Conservation (phyloP, 2,888 invertebrate genomes). For the Trisateles emortualis region DNA sequence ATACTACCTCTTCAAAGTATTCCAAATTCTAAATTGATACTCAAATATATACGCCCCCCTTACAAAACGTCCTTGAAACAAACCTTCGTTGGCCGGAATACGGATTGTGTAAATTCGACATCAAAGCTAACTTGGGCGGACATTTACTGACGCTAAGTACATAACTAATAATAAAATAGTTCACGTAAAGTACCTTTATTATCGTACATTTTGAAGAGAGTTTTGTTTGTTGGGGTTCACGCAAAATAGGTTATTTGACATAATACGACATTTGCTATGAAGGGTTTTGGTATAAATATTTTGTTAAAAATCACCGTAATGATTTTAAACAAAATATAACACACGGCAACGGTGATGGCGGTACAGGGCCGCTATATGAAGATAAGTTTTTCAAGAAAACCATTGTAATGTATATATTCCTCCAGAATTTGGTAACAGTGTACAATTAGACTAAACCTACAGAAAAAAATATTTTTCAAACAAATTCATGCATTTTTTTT, state of each 20-base stretch:
- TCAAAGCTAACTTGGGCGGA: conserved; percentile 5
- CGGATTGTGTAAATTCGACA: conserved; percentile 9
- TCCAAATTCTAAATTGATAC: background rate
- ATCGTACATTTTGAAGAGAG: background rate
- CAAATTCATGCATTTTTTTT: no score
- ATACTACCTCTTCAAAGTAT: no score
- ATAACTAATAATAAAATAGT: conserved; percentile 1
- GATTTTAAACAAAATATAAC: no score
- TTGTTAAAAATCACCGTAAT: background rate
- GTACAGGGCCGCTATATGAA: no score
- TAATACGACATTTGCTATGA: background rate
- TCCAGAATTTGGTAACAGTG: no score
- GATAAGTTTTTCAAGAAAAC: no score
- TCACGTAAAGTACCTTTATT: background rate
- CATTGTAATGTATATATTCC: no score
- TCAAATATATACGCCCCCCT: background rate
- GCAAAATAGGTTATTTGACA: background rate
- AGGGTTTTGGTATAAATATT: background rate
- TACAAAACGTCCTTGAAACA: conserved; percentile 6
- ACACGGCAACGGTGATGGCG: no score
- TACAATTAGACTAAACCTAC: no score
- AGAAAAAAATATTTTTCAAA: no score
- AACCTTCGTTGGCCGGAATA: conserved; percentile 1
- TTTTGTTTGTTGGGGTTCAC: background rate
- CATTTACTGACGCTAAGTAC: background rate